Percentiles rank a stretch among this genome's conserved stretches.
These are phyloP conservation scores for Notodonta ziczac DNA, from an alignment of 2,888 invertebrate genomes.

Conservation along the genomic window DNA sequence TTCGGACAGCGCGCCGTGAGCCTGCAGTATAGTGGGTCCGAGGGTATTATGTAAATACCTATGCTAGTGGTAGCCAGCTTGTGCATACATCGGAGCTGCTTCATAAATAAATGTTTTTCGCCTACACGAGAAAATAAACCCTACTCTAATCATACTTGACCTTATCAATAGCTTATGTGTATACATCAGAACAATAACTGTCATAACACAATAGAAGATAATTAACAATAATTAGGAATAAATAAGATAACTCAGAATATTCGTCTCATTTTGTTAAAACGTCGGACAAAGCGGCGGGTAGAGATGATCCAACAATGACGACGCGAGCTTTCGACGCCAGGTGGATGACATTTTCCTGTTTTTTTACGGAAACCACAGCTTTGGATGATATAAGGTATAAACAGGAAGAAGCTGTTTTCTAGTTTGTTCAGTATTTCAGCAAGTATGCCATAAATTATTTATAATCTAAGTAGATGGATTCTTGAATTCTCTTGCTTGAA, in stretches of 20 bases:
- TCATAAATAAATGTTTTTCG: not conserved
- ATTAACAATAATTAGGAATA: not conserved
- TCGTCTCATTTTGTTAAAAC: conserved; percentile 14
- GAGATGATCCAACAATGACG: conserved; percentile 14
- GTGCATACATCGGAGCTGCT: conserved; percentile 3
- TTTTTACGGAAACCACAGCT: conserved; percentile 18
- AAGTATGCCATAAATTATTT: too few species aligned
- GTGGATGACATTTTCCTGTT: conserved; percentile 32
- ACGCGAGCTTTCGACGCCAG: conserved; percentile 26
- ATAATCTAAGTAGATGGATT: too few species aligned
- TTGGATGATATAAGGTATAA: not conserved
- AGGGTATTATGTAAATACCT: conserved; percentile 14
- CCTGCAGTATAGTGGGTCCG: conserved; percentile 11
- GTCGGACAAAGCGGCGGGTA: conserved; percentile 1
- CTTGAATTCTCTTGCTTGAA: too few species aligned
- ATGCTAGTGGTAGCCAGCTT: conserved; percentile 5
- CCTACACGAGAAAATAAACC: not conserved
- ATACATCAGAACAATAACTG: not conserved
- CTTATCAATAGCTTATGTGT: not conserved
- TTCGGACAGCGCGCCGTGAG: conserved; percentile 20
- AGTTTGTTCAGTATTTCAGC: too few species aligned
- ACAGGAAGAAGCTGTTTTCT: too few species aligned
- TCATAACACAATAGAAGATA: not conserved
- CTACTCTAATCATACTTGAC: not conserved
- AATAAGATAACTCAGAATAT: not conserved